These are phyloP conservation scores for Chiroxiphia lanceolata DNA, from an alignment of 2,797 vertebrate species.

Conservation along the genomic window DNA sequence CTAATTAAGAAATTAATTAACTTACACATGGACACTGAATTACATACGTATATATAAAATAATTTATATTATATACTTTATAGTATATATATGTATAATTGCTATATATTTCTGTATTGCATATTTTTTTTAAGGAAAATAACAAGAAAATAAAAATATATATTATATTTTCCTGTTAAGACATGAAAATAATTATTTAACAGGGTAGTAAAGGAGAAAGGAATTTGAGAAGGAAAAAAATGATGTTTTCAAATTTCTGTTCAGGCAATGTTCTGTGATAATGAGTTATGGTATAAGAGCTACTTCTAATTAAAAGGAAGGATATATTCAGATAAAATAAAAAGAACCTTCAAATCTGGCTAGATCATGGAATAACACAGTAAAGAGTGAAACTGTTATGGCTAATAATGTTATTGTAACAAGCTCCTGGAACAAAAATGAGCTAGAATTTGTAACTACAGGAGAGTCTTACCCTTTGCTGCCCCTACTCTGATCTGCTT, in stretches of 20 bases:
- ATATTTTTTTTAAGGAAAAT: neutral
- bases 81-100: neutral
- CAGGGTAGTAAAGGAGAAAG: neutral
- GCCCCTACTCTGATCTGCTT: neutral
- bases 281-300: neutral
- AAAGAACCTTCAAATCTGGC: neutral
- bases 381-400: neutral
- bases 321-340: neutral
- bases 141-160: neutral
- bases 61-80: neutral
- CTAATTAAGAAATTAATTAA: neutral
- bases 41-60: too few relatives aligned
- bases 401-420: neutral
- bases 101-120: neutral
- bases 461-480: constrained; percentile 17
- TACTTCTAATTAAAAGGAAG: neutral
- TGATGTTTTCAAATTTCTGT: neutral
- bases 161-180: neutral
- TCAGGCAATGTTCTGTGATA: neutral
- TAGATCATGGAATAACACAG: neutral
- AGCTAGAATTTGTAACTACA: neutral
- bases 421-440: neutral
- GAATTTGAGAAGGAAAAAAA: neutral
- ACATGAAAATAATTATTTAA: neutral
- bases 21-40: neutral